These are phyloP conservation scores for Psittacula cyanocephala DNA, from an alignment of 2,113 vertebrate species.

Conservation along the genomic window DNA sequence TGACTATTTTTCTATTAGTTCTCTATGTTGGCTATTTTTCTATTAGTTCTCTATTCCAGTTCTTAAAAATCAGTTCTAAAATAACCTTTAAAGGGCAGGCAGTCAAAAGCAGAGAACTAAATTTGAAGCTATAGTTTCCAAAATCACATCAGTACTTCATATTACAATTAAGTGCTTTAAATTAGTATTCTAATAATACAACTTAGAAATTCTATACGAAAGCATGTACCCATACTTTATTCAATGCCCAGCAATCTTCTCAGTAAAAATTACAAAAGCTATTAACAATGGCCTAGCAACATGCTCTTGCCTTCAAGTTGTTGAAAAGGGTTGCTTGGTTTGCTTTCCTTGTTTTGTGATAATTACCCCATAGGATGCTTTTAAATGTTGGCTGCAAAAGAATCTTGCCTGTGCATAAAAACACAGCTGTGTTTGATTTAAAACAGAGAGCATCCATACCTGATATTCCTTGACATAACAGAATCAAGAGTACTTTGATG, in stretches of 20 bases:
- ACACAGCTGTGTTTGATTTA: not conserved
- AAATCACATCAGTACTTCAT: not conserved
- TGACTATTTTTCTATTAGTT: not conserved
- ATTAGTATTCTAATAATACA: not conserved
- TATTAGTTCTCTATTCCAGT: not conserved
- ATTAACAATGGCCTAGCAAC: not conserved
- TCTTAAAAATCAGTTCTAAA: not conserved
- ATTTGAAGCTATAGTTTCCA: not conserved
- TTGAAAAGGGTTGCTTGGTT: not conserved
- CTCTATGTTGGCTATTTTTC: not conserved
- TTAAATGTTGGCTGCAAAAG: not conserved
- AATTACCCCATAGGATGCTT: not conserved
- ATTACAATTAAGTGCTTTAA: not conserved
- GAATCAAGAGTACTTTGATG: not conserved
- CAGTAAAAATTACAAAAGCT: not conserved
- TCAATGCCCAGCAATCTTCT: not conserved
- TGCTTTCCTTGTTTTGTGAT: not conserved
- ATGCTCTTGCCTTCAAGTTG: not conserved
- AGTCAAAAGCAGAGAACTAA: not conserved
- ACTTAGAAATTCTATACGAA: not conserved
- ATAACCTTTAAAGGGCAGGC: not conserved
- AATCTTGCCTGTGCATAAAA: not conserved
- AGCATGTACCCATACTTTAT: not conserved
- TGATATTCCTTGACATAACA: not conserved
- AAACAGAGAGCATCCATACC: not conserved